Base-by-base conservation (phyloP, 2,113 vertebrate genomes). In the Pedetes capensis region DNA sequence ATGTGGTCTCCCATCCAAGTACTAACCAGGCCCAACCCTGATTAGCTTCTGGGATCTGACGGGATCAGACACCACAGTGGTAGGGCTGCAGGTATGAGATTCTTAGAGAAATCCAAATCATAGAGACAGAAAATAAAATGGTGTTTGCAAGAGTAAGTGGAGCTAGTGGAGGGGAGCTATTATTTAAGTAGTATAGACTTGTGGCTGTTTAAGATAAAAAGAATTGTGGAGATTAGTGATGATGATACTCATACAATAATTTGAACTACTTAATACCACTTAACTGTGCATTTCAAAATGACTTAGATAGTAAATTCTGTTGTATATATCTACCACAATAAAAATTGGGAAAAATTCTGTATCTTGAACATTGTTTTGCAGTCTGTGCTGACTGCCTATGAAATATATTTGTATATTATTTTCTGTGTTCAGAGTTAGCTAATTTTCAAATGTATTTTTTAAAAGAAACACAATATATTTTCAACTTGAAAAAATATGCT, bases 361-460 rank as follows among this genome's bases (percentile, higher is more conserved):
- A 7, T 0, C 12, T 95, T 96, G 44, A 64, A 89, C n/a, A 82
- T 91, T 76, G 27, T 9, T 49, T 0, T 76, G 59, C 3, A 87
- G 37, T 95, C 64, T 59, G 87, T 29, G 13, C 3, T 92, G 79
- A 91, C 27, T 63, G 14, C 14, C 32, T 83, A 13, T 23, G n/a
- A 16, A 89, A 93, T 95, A n/a, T 6, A 74, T 29, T 83, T 64
- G 27, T 80, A 88, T 61, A 32, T 39, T 66, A 27, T 90, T 95
- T 22, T 94, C 66, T 55, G 0, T 85, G 11, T 76, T 90, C 29
- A 47, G 95, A n/a, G 53, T 0, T 27, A 92, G 23, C 61, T 85
- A 13, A 87, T 81, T 87, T 96, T 81, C 55, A 91, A 95, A 89
- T 89, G 89, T 27, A 34, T 94, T 85, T 96, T 39, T 95, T 57